Percentiles rank a stretch among this genome's conserved stretches.
Evolutionary conservation across 2,888 invertebrate species (phyloP).

Genomic region (Conus canariensis): DNA sequence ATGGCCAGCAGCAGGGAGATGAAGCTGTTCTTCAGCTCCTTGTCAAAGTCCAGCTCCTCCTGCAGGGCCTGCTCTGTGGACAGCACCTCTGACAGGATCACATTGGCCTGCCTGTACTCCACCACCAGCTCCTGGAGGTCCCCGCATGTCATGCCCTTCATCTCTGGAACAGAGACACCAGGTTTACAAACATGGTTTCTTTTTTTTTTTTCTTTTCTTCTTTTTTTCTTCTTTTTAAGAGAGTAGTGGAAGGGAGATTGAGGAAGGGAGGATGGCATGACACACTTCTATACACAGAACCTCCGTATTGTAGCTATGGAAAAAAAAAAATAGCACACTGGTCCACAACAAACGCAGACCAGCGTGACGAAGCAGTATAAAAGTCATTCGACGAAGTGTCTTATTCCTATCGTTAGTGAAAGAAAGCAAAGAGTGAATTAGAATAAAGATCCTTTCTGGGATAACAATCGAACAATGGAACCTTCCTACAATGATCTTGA

Average conservation of each 20-base stretch:
- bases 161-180: conserved; percentile 83
- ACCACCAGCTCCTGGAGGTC: conserved; percentile 91
- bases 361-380: too few species aligned
- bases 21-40: conserved; percentile 97
- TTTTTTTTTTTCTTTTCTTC: not conserved
- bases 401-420: too few species aligned
- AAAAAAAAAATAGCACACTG: too few species aligned
- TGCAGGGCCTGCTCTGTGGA: conserved; percentile 96
- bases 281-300: too few species aligned
- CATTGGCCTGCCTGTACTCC: conserved; percentile 96
- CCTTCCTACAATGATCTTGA: too few species aligned
- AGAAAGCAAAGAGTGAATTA: too few species aligned
- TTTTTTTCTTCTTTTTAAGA: not conserved
- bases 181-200: too few species aligned
- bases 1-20: conserved; percentile 96
- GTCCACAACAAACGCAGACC: too few species aligned
- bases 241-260: not conserved
- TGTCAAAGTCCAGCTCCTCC: conserved; percentile 98
- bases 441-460: too few species aligned
- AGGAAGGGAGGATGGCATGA: not conserved
- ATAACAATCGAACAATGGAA: too few species aligned
- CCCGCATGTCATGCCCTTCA: conserved; percentile 91
- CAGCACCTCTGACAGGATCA: conserved; percentile 96
- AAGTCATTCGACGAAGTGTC: too few species aligned
- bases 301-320: too few species aligned